Percentiles rank a stretch among this genome's conserved stretches.
phyloP scores from a whole-genome alignment of 2,797 vertebrate genomes.

The Hypotaenidia okinawae region DNA sequence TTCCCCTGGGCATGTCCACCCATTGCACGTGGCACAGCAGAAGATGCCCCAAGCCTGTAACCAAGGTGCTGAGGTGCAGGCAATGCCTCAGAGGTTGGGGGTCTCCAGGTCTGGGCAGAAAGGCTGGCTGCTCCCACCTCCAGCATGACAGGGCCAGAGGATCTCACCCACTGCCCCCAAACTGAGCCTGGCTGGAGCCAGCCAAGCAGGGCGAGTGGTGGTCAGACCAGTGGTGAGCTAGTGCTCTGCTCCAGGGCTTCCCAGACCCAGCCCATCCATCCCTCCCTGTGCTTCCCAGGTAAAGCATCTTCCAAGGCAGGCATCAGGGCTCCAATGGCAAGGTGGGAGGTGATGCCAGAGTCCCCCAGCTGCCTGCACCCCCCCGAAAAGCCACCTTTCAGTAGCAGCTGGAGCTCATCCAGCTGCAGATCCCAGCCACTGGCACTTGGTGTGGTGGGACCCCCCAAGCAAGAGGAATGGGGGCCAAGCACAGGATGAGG shows the following conservation, averaged over 20 bases:
- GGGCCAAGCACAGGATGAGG: fast-evolving
- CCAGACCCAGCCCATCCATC: not conserved
- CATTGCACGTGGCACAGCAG: not conserved
- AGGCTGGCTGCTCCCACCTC: not conserved
- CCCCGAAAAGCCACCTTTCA: no score
- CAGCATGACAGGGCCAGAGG: not conserved
- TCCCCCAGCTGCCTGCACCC: not conserved
- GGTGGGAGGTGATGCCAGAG: not conserved
- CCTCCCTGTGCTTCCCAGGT: not conserved
- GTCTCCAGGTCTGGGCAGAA: not conserved
- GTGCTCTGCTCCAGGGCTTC: not conserved
- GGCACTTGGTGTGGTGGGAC: not conserved
- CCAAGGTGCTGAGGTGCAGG: not conserved
- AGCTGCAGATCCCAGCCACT: not conserved
- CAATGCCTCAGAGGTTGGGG: not conserved
- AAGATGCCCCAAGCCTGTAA: fast-evolving
- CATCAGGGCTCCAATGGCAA: not conserved
- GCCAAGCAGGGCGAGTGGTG: not conserved
- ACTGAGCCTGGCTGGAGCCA: not conserved
- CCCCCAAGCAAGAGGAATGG: no score
- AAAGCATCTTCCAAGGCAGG: not conserved
- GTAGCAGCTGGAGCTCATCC: not conserved
- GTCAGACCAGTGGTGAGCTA: not conserved
- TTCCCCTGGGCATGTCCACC: not conserved
- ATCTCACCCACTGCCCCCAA: not conserved